Base-by-base conservation (phyloP, 2,113 vertebrate species). In the Trematomus loennbergii region DNA sequence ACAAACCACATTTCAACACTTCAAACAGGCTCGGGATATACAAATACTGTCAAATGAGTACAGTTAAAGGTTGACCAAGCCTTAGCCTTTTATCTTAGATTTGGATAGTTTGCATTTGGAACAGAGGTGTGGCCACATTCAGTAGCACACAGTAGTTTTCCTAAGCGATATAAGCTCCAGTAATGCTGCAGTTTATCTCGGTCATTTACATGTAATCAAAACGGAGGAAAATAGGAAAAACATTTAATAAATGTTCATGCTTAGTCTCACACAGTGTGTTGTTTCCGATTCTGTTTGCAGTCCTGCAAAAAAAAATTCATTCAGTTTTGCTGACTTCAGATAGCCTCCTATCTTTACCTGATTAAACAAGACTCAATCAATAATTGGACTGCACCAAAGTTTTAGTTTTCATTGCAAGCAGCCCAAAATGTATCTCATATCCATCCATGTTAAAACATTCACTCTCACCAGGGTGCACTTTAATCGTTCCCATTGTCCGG, bases 41-140 rank as follows among this genome's bases (percentile, higher is more conserved):
- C 81, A 88, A 90, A 90, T 84, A 3, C 15, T 66, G 66, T 12
- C 60, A 57, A 52, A 60, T 54, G 11, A 81, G 25, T 11, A 9
- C 9, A 49, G 71, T 81, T 83, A 77, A 33, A 8, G 4, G 4
- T 1, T 40, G 15, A 68, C 12, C 36, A 1, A 40, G 29, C 12
- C 12, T 0, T n/a, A 0, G 0, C 8, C 9, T n/a, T 62, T 15
- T 68, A 59, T 82, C 59, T 61, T 0, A 0, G 9, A 10, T 5
- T 29, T 57, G 36, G 29, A 17, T 4, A 25, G 20, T 76, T 68
- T 70, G 77, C 62, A 59, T 43, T 59, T 5, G 13, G 5, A 22
- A n/a, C 40, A 58, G 40, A 45, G 61, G 25, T 8, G 48, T 36
- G 49, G 48, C 25, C 17, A 45, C 12, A 52, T 2, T 9, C 36